Conservation (phyloP, 2,113 vertebrate species). For the Lota lota region DNA sequence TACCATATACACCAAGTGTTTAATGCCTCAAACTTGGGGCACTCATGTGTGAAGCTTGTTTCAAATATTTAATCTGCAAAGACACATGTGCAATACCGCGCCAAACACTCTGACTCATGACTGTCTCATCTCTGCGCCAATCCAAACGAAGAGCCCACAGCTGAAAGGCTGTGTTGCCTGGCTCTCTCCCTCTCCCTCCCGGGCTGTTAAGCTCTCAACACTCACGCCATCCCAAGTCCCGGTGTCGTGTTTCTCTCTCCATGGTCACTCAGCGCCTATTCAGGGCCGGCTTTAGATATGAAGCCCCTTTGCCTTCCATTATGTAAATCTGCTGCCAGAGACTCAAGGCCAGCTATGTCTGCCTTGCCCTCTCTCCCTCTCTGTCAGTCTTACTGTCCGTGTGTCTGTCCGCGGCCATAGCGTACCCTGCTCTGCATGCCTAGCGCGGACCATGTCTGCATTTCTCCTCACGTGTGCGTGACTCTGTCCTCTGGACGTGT, state of each 20-base stretch:
- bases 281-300: slow-evolving; percentile 18
- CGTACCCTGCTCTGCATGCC: background rate
- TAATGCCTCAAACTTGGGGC: too few relatives aligned
- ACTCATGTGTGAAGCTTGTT: too few relatives aligned
- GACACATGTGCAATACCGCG: too few relatives aligned
- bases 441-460: background rate
- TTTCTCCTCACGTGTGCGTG: background rate
- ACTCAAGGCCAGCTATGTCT: slow-evolving; percentile 11
- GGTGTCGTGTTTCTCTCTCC: slow-evolving; percentile 51
- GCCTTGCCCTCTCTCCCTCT: background rate
- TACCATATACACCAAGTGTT: too few relatives aligned
- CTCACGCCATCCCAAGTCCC: slow-evolving; percentile 34
- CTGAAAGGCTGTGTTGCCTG: slow-evolving; percentile 40
- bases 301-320: slow-evolving; percentile 30
- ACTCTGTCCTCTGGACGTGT: background rate
- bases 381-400: slow-evolving; percentile 11
- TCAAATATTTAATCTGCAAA: too few relatives aligned
- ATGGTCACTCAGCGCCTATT: slow-evolving; percentile 27
- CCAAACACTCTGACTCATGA: background rate
- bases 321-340: slow-evolving; percentile 9
- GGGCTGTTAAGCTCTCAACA: slow-evolving; percentile 40
- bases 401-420: slow-evolving; percentile 16
- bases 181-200: slow-evolving; percentile 41
- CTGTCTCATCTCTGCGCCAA: slow-evolving; percentile 9
- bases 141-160: slow-evolving; percentile 24